Conservation (phyloP, 2,797 vertebrate genomes). For the Tangara arthus region DNA sequence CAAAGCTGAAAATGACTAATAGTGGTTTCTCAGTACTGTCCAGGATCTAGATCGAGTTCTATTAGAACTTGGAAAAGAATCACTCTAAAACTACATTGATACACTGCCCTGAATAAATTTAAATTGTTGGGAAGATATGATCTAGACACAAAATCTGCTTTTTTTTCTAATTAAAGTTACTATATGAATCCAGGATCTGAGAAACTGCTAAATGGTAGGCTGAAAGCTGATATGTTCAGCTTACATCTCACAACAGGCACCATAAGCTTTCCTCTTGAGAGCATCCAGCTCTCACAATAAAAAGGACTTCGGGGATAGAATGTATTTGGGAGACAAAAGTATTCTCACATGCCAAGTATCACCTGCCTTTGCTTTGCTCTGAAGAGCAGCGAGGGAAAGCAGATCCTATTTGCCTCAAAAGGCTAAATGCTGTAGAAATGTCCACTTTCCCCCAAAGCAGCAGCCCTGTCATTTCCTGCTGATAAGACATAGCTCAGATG, state of each 20-base stretch:
- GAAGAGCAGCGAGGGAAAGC: not conserved
- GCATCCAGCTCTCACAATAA: not conserved
- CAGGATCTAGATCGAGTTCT: not conserved
- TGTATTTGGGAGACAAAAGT: not conserved
- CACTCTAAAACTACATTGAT: not conserved
- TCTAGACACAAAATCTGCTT: not conserved
- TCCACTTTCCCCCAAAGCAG: not conserved
- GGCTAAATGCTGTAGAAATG: constrained; percentile 1
- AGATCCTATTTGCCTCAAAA: not conserved
- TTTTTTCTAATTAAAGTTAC: not conserved
- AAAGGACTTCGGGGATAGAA: not conserved
- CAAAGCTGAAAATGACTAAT: not conserved
- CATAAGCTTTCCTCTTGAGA: not conserved
- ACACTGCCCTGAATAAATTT: not conserved
- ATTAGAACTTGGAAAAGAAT: not conserved
- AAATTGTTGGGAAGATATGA: not conserved
- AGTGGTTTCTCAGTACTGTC: not conserved
- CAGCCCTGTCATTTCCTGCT: not conserved
- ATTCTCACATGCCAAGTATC: not conserved
- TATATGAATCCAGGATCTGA: not conserved
- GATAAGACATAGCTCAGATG: not conserved
- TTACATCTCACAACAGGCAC: constrained; percentile 17
- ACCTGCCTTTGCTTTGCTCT: constrained; percentile 8
- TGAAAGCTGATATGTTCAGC: not conserved
- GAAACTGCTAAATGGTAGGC: not conserved